These are phyloP conservation scores for Loxodonta africana DNA, from an alignment of 2,113 vertebrate genomes.

Conservation along the genomic window DNA sequence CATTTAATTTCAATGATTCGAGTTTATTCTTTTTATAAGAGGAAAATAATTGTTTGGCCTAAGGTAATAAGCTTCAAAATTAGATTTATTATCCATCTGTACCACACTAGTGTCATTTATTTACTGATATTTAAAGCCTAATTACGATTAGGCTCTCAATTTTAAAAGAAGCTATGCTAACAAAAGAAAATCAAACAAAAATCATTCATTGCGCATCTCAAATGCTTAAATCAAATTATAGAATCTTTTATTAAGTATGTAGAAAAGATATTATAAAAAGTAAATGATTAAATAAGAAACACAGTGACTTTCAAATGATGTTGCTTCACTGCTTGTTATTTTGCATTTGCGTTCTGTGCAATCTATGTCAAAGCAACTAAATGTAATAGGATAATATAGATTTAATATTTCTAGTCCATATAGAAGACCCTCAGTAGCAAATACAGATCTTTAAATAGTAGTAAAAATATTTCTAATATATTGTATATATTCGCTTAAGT, in stretches of 20 bases:
- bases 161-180: not conserved
- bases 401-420: not conserved
- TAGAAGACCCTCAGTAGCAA: not conserved
- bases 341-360: not conserved
- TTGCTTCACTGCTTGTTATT: not conserved
- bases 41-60: not conserved
- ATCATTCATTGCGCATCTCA: not conserved
- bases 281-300: conserved; percentile 27
- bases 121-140: conserved; percentile 28
- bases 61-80: not conserved
- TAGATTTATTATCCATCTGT: not conserved
- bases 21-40: not conserved
- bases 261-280: not conserved
- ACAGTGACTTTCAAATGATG: not conserved
- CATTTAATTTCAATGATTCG: not conserved
- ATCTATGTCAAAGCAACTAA: not conserved
- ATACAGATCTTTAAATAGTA: not conserved
- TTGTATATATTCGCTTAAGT: not conserved
- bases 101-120: not conserved
- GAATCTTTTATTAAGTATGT: not conserved
- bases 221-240: not conserved
- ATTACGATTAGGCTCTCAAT: not conserved
- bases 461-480: not conserved
- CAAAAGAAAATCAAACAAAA: conserved; percentile 12
- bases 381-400: not conserved